These are phyloP conservation scores for Potamilus streckersoni DNA, from an alignment of 1,140 invertebrate genomes.

Conservation along the genomic window DNA sequence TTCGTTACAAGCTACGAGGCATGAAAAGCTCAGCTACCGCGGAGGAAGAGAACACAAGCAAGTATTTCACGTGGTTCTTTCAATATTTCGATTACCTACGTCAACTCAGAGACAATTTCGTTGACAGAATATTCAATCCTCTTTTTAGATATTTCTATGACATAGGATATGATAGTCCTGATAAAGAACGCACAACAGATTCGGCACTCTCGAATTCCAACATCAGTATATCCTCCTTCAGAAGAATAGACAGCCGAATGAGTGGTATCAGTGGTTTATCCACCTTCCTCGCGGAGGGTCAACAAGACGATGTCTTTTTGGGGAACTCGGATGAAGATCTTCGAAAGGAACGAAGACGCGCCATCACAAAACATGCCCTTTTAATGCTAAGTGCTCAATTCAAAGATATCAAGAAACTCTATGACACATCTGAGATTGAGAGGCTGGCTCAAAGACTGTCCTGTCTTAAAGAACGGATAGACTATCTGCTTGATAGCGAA, in stretches of 20 bases:
- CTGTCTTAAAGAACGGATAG: conserved; percentile 55
- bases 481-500: conserved; percentile 57
- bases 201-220: conserved; percentile 43
- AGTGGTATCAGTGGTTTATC: conserved; percentile 35
- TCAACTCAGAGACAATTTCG: conserved; percentile 50
- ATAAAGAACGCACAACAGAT: conserved; percentile 33
- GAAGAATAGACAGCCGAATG: conserved; percentile 33
- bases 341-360: conserved; percentile 30
- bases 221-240: conserved; percentile 41
- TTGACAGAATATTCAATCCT: conserved; percentile 56
- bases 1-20: conserved; percentile 34
- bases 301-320: conserved; percentile 18
- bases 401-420: conserved; percentile 52
- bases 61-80: conserved; percentile 62
- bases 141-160: conserved; percentile 58
- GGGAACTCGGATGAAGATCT: conserved; percentile 33
- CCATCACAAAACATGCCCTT: conserved; percentile 47
- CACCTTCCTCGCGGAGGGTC: not conserved
- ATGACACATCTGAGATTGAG: conserved; percentile 55
- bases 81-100: conserved; percentile 55
- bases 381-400: conserved; percentile 50
- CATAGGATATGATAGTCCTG: conserved; percentile 26
- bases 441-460: conserved; percentile 51
- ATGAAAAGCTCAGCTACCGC: conserved; percentile 15
- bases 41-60: conserved; percentile 40